Conservation (phyloP, 2,888 invertebrate genomes). For the Drosophila macrospina region DNA sequence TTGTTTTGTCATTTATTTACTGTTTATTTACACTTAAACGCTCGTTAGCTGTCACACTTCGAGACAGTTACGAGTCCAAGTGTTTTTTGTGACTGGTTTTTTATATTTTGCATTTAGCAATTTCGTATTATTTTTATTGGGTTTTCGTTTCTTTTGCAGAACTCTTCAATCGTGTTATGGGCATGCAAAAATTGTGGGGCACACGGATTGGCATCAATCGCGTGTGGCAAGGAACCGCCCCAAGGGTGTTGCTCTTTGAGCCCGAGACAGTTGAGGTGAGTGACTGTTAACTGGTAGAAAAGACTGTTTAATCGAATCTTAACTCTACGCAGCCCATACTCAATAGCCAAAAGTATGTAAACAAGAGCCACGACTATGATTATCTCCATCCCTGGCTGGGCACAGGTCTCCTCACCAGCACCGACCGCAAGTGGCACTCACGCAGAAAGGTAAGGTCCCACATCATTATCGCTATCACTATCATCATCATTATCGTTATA, state of each 20-base stretch:
- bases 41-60: constrained; percentile 44
- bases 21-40: constrained; percentile 50
- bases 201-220: constrained; percentile 86
- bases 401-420: constrained; percentile 87
- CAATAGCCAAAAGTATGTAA: constrained; percentile 87
- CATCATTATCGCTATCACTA: too few relatives aligned
- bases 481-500: too few relatives aligned
- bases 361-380: constrained; percentile 87
- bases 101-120: not conserved
- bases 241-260: constrained; percentile 86
- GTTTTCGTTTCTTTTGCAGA: constrained; percentile 78
- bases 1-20: constrained; percentile 37
- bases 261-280: constrained; percentile 86
- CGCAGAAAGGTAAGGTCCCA: constrained; percentile 86
- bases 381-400: constrained; percentile 88
- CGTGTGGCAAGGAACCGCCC: constrained; percentile 86
- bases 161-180: constrained; percentile 86
- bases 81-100: constrained; percentile 51
- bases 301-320: not conserved
- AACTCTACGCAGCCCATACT: constrained; percentile 86
- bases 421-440: constrained; percentile 88
- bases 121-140: constrained; percentile 1
- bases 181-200: constrained; percentile 86
- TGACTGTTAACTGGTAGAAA: not conserved
- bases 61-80: constrained; percentile 13